Evolutionary conservation across 2,113 vertebrate species (phyloP).

Genomic region (Cnemophilus loriae): DNA sequence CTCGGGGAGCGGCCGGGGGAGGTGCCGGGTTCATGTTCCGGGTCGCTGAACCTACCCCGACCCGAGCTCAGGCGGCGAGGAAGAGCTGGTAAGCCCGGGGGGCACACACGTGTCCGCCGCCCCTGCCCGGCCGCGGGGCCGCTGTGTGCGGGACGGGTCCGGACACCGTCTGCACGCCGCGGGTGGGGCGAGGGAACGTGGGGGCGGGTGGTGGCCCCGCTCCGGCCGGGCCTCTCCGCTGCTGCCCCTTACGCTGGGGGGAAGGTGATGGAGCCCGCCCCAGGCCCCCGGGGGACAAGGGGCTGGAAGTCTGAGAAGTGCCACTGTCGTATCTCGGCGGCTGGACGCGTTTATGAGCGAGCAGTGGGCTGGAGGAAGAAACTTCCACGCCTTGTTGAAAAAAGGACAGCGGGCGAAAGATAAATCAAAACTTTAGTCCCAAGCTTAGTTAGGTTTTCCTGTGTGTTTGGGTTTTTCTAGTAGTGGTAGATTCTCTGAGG

Average conservation of each 20-base stretch:
- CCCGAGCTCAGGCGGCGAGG: conserved; percentile 71
- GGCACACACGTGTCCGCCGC: background rate
- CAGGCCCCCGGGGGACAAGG: background rate
- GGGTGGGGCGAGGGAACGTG: background rate
- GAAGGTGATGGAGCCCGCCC: background rate
- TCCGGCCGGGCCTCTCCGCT: background rate
- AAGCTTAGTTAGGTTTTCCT: background rate
- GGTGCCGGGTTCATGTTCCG: conserved; percentile 75
- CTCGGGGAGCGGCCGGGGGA: conserved; percentile 55
- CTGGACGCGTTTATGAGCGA: background rate
- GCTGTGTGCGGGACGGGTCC: background rate
- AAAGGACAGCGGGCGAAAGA: background rate
- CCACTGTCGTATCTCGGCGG: rapidly evolving
- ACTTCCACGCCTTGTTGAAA: background rate
- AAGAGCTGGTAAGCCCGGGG: conserved; percentile 70
- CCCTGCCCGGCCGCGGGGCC: background rate
- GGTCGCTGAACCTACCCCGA: conserved; percentile 69
- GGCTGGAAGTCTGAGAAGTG: background rate
- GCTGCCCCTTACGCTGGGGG: background rate
- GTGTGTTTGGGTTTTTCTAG: background rate
- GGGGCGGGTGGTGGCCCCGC: background rate
- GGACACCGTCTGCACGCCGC: rapidly evolving
- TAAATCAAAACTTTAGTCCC: background rate
- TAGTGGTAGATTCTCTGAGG: background rate
- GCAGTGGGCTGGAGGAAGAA: background rate